These are phyloP conservation scores for Xiphorhynchus elegans DNA, from an alignment of 2,113 vertebrate species.

Conservation along the genomic window DNA sequence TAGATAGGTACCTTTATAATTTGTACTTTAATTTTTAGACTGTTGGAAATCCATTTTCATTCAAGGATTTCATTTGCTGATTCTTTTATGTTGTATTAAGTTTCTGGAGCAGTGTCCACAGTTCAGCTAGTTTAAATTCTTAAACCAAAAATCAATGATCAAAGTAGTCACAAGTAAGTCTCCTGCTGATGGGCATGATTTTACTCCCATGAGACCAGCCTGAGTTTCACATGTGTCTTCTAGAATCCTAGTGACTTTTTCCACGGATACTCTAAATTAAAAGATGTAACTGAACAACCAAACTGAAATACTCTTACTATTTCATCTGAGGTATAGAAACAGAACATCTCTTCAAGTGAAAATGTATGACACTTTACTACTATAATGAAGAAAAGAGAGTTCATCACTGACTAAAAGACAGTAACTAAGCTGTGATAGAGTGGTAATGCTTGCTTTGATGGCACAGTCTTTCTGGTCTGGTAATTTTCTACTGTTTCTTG, in stretches of 20 bases:
- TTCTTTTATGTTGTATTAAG: background rate
- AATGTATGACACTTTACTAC: background rate
- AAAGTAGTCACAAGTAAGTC: background rate
- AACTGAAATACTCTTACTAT: background rate
- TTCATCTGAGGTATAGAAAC: background rate
- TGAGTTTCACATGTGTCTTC: background rate
- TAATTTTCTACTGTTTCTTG: constrained; percentile 12
- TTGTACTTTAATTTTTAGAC: background rate
- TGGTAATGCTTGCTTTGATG: background rate
- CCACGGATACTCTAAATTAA: background rate
- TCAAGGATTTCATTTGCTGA: background rate
- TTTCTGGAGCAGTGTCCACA: background rate
- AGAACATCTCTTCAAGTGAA: background rate
- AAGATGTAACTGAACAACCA: background rate
- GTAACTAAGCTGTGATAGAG: background rate
- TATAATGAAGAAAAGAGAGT: background rate
- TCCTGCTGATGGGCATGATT: background rate
- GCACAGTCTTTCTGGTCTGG: background rate
- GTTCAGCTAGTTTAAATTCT: background rate
- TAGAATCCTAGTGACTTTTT: background rate
- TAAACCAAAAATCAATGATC: background rate
- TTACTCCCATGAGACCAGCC: background rate
- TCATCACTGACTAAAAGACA: background rate
- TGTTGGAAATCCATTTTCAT: background rate
- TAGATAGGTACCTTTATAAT: background rate